Evolutionary conservation across 2,888 invertebrate genomes (phyloP), one percentile per base, ranked within the genome.

Genomic region (Idaea aversata): DNA sequence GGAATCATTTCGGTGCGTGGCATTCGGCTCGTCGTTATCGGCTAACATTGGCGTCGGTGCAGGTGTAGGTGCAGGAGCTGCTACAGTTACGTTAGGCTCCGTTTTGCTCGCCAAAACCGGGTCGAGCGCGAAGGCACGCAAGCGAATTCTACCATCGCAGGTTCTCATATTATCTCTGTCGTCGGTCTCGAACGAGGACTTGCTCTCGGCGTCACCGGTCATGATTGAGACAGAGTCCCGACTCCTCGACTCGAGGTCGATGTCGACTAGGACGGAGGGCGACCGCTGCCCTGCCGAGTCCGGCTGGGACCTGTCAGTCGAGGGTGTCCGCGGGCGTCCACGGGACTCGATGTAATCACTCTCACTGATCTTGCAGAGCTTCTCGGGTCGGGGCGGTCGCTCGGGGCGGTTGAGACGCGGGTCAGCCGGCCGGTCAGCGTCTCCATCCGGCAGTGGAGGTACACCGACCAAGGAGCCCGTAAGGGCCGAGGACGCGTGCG

Each of bases 401-500:
- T 80, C 80, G 57, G 79, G 77, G 65, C 87, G 75, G 70, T 83
- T 77, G 58, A 79, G 78, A 15, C 83, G 77, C 15, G 81, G 85
- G 59, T 85, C 82, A 34, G 77, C 72, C 57, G 80, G 76, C 3
- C 81, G 75, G 25, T 81, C 77, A 15, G 6, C 5, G 25, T 59
- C 59, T 16, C 15, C 10, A 10, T 59, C 59, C 25, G 59, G 16
- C 15, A 5, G 5, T 5, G 59, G 25, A 59, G 59, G 25, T 10
- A 4, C 36, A 10, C 38, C 66, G 63, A n/a, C 57, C 58, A 34
- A 59, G 38, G 38, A 34, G 34, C 15, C 57, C 63, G 36, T 25
- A 58, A 73, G 69, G 25, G 73, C 70, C 15, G 74, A 96, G 69
- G 95, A 95, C 77, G 96, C 96, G 88, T 96, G 96, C 84, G 95